phyloP scores from a whole-genome alignment of 2,113 vertebrate species.

The Seriola rivoliana region DNA sequence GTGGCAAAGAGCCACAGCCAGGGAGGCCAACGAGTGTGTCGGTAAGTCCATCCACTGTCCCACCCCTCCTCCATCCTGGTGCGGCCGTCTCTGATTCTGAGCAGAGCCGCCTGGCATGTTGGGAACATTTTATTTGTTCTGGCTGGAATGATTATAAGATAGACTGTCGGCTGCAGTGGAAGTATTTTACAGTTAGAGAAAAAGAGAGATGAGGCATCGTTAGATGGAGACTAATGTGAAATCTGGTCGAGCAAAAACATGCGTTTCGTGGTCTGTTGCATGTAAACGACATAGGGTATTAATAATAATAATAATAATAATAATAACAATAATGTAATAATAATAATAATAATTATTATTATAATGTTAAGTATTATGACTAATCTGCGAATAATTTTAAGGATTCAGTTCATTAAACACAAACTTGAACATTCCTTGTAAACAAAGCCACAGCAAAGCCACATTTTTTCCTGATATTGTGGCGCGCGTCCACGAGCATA shows the following conservation, averaged over 20 bases:
- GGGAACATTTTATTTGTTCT: not conserved
- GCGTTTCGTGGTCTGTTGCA: not conserved
- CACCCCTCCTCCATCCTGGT: no score
- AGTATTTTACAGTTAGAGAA: not conserved
- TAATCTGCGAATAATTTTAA: not conserved
- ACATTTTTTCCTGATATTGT: constrained; percentile 3
- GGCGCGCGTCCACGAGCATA: constrained; percentile 18
- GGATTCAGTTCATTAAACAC: constrained; percentile 9
- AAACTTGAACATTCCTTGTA: not conserved
- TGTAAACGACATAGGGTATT: not conserved
- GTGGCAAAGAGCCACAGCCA: constrained; percentile 96
- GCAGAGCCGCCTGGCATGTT: not conserved
- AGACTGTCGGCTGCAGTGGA: not conserved
- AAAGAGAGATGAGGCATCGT: not conserved
- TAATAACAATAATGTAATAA: not conserved
- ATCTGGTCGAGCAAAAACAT: not conserved
- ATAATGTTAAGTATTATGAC: not conserved
- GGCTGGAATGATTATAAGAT: not conserved
- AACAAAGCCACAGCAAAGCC: constrained; percentile 16
- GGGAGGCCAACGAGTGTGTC: constrained; percentile 98
- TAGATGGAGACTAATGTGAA: not conserved
- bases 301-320: not conserved
- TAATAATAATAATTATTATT: no score
- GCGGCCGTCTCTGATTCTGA: not conserved
- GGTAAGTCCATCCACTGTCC: constrained; percentile 87